phyloP scores from a whole-genome alignment of 2,888 invertebrate species.

The Cantharis lateralis region DNA sequence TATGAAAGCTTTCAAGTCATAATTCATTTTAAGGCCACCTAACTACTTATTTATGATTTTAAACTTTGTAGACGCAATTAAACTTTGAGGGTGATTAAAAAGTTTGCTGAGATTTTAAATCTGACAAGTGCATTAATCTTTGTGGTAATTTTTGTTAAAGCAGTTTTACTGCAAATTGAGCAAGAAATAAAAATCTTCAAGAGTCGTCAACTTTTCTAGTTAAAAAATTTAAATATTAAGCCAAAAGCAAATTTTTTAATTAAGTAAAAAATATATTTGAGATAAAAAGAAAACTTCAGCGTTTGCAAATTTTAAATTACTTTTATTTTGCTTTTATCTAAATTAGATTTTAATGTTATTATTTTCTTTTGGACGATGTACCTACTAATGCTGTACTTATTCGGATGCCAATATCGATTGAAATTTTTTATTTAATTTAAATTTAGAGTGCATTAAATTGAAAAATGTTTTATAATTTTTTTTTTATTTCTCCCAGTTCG shows the following conservation, averaged over 20 bases:
- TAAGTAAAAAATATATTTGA: neutral
- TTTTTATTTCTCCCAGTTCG: neutral
- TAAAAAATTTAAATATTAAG: constrained; percentile 1
- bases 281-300: neutral
- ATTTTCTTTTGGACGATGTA: neutral
- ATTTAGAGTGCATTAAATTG: neutral
- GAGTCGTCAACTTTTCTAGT: neutral
- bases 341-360: neutral
- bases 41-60: constrained; percentile 40
- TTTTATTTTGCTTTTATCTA: neutral
- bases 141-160: constrained; percentile 5
- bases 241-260: neutral
- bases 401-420: neutral
- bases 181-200: constrained; percentile 3
- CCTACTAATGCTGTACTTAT: neutral
- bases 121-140: constrained; percentile 35
- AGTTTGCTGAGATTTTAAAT: constrained; percentile 37
- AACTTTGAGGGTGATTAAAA: constrained; percentile 46
- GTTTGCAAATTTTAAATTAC: neutral
- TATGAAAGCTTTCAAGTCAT: constrained; percentile 26
- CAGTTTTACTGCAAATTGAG: constrained; percentile 10
- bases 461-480: neutral
- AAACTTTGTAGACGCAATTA: constrained; percentile 44
- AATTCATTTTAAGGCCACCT: constrained; percentile 26
- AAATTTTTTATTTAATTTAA: neutral